Evolutionary conservation across 2,797 vertebrate genomes (phyloP).

Genomic region (Molossus molossus): DNA sequence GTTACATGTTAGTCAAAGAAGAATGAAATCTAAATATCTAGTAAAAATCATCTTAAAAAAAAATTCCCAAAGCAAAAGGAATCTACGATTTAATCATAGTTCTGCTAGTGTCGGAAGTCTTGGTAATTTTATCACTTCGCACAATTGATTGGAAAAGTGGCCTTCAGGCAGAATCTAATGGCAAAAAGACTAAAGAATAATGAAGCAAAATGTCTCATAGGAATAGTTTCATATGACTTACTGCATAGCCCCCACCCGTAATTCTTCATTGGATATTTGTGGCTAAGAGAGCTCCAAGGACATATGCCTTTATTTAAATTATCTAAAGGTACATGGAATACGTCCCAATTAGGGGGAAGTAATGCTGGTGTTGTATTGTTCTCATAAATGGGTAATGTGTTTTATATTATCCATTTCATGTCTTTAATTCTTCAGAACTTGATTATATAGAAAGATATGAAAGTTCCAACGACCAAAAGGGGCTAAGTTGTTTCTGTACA

Average conservation of each 20-base stretch:
- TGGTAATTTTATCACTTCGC: constrained; percentile 74
- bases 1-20: constrained; percentile 64
- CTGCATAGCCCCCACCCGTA: not conserved
- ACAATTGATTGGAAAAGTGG: not conserved
- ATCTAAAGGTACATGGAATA: constrained; percentile 46
- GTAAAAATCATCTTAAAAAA: constrained; percentile 31
- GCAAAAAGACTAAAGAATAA: constrained; percentile 20
- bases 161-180: constrained; percentile 51
- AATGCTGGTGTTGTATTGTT: not conserved
- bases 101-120: constrained; percentile 50
- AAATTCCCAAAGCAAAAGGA: constrained; percentile 59
- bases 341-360: constrained; percentile 15
- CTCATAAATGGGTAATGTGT: not conserved
- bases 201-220: constrained; percentile 53
- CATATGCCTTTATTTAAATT: constrained; percentile 39
- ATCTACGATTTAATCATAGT: constrained; percentile 67
- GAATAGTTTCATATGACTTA: constrained; percentile 25
- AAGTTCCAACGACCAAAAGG: constrained; percentile 21
- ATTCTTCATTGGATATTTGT: not conserved
- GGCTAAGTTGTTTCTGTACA: constrained; percentile 25
- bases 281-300: constrained; percentile 64
- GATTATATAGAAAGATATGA: constrained; percentile 31
- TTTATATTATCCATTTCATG: not conserved
- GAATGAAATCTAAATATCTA: constrained; percentile 66
- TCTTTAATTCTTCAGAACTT: constrained; percentile 66